A percentile compares a stretch with the other conserved stretches of the same genome.
Conservation (phyloP, 2,113 vertebrate genomes). For the Pteruthius melanotis region DNA sequence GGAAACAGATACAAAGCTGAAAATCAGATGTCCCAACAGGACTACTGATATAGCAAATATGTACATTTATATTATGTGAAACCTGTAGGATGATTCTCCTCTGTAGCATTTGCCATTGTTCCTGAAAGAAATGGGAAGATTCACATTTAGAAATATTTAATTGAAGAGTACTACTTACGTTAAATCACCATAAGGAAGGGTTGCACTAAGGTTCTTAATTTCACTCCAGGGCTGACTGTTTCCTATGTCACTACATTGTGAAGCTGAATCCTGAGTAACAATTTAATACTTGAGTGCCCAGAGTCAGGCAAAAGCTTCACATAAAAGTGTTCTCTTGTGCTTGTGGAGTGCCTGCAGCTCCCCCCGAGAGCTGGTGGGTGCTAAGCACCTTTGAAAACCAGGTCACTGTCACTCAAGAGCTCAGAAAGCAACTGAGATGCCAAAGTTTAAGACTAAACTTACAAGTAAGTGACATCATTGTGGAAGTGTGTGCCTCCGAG, state of each 20-base stretch:
- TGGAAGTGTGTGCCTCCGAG: not conserved
- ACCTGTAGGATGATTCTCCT: not conserved
- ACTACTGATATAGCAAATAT: not conserved
- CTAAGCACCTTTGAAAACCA: conserved; percentile 16
- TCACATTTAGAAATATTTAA: not conserved
- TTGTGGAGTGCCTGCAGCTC: not conserved
- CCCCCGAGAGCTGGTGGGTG: not conserved
- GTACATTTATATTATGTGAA: not conserved
- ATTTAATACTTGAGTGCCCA: conserved; percentile 51
- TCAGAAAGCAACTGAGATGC: not conserved
- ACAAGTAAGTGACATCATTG: not conserved
- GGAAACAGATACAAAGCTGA: not conserved
- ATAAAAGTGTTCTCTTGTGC: conserved; percentile 43
- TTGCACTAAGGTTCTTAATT: not conserved
- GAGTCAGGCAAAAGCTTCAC: not conserved
- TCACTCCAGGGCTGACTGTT: not conserved
- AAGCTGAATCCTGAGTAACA: conserved; percentile 17
- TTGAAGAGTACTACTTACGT: not conserved
- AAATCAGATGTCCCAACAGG: not conserved
- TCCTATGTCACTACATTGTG: not conserved
- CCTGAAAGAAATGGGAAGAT: not conserved
- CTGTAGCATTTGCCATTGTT: not conserved
- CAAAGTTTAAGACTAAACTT: not conserved
- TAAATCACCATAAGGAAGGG: not conserved
- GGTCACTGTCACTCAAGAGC: not conserved